phyloP scores from a whole-genome alignment of 2,888 invertebrate species.

The Myathropa florea region DNA sequence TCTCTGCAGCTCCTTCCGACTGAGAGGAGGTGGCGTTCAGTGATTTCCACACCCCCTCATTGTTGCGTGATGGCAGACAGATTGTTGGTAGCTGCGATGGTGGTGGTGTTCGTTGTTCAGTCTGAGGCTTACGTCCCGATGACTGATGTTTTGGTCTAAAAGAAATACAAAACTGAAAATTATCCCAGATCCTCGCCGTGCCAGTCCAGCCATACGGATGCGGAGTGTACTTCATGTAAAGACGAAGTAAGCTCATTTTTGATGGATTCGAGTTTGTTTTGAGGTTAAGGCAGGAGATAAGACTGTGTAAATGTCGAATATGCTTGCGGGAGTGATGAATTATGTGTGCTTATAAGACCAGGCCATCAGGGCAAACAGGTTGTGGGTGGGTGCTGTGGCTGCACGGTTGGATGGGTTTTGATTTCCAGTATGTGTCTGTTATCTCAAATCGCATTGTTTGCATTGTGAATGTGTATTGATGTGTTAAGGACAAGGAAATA shows the following conservation, averaged over 20 bases:
- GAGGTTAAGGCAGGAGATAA: conserved; percentile 53
- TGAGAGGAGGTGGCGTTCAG: not conserved
- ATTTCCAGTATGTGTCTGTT: conserved; percentile 33
- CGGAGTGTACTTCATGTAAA: conserved; percentile 31
- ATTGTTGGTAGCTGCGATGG: conserved; percentile 6
- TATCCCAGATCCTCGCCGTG: conserved; percentile 47
- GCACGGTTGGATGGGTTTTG: conserved; percentile 17
- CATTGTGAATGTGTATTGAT: conserved; percentile 45
- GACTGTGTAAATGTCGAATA: conserved; percentile 33
- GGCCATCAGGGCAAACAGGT: conserved; percentile 60
- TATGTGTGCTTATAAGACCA: conserved; percentile 7
- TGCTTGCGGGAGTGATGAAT: not conserved
- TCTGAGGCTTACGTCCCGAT: conserved; percentile 31
- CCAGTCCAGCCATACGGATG: conserved; percentile 39
- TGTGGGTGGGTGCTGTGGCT: conserved; percentile 14
- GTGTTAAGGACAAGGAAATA: conserved; percentile 49
- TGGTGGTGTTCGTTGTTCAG: not conserved
- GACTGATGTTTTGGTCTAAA: conserved; percentile 59
- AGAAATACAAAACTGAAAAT: conserved; percentile 33
- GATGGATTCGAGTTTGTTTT: conserved; percentile 66
- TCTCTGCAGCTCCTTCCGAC: not conserved
- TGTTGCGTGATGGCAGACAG: conserved; percentile 4
- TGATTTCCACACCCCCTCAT: not conserved
- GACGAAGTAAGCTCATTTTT: conserved; percentile 64
- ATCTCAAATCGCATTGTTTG: conserved; percentile 59